Conservation (phyloP, 2,113 vertebrate species). For the Sminthopsis crassicaudata region DNA sequence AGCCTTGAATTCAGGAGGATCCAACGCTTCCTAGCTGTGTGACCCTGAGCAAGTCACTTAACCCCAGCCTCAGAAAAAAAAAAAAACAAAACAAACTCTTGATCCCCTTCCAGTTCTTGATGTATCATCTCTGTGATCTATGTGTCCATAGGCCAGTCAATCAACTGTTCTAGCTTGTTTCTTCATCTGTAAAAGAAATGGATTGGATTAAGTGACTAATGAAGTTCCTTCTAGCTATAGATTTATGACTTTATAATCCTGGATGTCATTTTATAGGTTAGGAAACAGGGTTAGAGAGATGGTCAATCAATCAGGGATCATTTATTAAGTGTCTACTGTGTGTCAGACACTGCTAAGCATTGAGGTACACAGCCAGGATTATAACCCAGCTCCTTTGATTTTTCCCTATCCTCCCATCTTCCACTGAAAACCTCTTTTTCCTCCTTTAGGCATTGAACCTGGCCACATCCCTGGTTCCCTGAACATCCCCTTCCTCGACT, state of each 20-base stretch:
- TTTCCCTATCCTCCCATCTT: neutral
- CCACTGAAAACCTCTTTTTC: conserved; percentile 22
- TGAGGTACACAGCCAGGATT: neutral
- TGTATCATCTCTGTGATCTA: neutral
- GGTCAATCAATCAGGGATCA: neutral
- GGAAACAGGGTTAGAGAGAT: neutral
- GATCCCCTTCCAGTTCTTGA: neutral
- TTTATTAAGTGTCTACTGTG: neutral
- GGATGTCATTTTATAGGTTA: neutral
- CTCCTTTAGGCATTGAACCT: conserved; percentile 88
- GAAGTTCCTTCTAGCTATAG: neutral
- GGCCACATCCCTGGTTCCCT: conserved; percentile 91
- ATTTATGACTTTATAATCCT: neutral
- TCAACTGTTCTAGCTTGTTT: neutral
- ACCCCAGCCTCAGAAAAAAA: too few species aligned
- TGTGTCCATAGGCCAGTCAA: neutral
- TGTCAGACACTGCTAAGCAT: neutral
- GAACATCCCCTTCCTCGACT: conserved; percentile 92
- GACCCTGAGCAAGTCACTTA: too few species aligned
- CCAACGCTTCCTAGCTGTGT: too few species aligned
- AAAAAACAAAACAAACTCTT: too few species aligned
- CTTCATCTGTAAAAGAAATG: neutral
- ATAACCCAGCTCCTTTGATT: neutral
- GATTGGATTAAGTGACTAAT: neutral
- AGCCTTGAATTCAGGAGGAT: too few species aligned